Evolutionary conservation across 23 tunicate genomes (phyloP), one percentile per base, ranked within the genome.

Genomic region (Clavelina lepadiformis): DNA sequence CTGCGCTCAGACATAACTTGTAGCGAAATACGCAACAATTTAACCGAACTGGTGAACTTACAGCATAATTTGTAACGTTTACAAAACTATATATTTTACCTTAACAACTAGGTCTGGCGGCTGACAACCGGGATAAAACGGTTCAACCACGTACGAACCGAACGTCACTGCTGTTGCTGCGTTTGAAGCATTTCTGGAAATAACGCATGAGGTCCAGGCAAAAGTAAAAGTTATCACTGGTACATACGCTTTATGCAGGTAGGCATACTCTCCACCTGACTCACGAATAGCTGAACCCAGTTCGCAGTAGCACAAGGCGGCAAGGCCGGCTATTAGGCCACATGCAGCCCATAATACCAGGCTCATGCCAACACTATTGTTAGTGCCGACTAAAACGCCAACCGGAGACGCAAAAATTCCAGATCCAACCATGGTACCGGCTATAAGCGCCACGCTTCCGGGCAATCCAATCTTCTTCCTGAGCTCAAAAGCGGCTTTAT

Each of bases 351-450:
- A 86, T 27, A 86, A 49, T 27, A 77, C 73, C 46, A 86, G 58
- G 29, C 84, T 86, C 64, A 86, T 28, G 3, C 95, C 95, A 58
- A 86, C 84, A 29, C 80, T 86, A 0, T 80, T 80, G 38, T 86
- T 71, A 11, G 68, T 67, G 7, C 80, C 79, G n/a, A 63, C 74
- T 23, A 86, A 49, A 0, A 86, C 85, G 11, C 95, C 95, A 3
- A 68, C 84, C 5, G 95, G 95, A 1, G 85, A 78, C 24, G 65
- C 85, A 49, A 86, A 86, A 65, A 86, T 86, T 1, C 95, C 95
- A 2, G 95, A 86, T 19, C 95, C 95, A 28, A 86, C 95, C 85
- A 86, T 86, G 23, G 93, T 76, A 0, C 95, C 81, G 19, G 81
- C 65, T 5, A 79, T 29, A 29, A 64, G 19, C 6, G 76, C 82